Evolutionary conservation across 2,113 vertebrate species (phyloP).

Genomic region (Helogale parvula): DNA sequence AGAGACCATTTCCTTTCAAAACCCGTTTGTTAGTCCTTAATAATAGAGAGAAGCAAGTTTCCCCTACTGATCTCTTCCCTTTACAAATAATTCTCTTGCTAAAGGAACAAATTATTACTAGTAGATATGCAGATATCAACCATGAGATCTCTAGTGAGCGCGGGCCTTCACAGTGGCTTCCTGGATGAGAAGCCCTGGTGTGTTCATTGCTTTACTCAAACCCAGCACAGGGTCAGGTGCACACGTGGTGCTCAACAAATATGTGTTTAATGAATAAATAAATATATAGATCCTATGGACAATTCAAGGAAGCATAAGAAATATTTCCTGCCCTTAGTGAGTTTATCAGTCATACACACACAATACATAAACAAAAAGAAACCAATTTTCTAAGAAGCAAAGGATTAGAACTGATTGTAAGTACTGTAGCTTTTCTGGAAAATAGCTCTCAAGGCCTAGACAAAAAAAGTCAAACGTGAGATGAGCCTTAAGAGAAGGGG

Average conservation of each 20-base stretch:
- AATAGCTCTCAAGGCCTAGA: neutral
- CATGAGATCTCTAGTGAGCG: neutral
- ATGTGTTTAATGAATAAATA: neutral
- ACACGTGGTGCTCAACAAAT: neutral
- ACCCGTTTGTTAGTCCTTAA: neutral
- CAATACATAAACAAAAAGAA: neutral
- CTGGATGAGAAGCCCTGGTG: neutral
- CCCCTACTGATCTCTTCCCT: neutral
- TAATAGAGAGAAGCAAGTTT: neutral
- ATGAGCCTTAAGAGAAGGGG: neutral
- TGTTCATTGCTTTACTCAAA: neutral
- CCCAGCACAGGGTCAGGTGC: neutral
- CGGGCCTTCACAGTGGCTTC: neutral
- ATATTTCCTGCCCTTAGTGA: neutral
- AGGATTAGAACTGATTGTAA: neutral
- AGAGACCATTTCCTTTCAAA: neutral
- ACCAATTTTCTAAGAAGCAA: neutral
- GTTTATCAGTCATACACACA: neutral
- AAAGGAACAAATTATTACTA: neutral
- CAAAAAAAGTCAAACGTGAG: neutral
- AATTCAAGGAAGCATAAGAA: neutral
- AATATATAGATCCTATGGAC: neutral
- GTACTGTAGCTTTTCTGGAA: neutral
- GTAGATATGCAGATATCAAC: neutral
- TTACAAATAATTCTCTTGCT: neutral